Conservation (phyloP, 1,140 invertebrate species). For the Euglossa dilemma region DNA sequence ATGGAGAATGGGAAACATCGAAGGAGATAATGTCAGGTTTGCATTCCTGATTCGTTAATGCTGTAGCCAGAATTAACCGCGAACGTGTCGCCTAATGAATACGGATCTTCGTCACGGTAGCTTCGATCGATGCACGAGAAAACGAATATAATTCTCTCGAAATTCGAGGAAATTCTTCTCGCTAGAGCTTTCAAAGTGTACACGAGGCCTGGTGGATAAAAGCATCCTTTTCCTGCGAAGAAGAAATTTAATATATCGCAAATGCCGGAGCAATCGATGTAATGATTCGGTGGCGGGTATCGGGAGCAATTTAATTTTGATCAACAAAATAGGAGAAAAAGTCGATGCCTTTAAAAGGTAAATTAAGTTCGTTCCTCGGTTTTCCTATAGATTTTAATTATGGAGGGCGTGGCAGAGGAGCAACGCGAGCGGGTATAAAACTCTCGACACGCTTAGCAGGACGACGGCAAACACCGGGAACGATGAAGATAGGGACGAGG, state of each 20-base stretch:
- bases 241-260: not conserved
- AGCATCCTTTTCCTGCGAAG: not conserved
- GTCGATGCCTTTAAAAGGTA: not conserved
- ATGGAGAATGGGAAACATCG: not conserved
- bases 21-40: not conserved
- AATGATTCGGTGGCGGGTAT: not conserved
- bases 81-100: not conserved
- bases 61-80: constrained; percentile 8
- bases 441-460: constrained; percentile 17
- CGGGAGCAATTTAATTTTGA: constrained; percentile 9
- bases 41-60: not conserved
- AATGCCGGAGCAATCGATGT: not conserved
- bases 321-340: not conserved
- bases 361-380: not conserved
- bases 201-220: not conserved
- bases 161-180: not conserved
- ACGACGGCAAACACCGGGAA: constrained; percentile 34
- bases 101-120: not conserved
- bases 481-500: not conserved
- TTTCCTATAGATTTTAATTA: constrained; percentile 49
- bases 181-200: not conserved
- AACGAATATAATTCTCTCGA: not conserved
- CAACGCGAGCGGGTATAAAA: constrained; percentile 17
- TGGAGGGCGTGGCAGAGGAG: constrained; percentile 15
- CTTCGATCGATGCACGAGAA: not conserved